Percentiles rank a stretch among this genome's conserved stretches.
Evolutionary conservation across 2,888 invertebrate species (phyloP).

Genomic region (Neoscelio sp.): DNA sequence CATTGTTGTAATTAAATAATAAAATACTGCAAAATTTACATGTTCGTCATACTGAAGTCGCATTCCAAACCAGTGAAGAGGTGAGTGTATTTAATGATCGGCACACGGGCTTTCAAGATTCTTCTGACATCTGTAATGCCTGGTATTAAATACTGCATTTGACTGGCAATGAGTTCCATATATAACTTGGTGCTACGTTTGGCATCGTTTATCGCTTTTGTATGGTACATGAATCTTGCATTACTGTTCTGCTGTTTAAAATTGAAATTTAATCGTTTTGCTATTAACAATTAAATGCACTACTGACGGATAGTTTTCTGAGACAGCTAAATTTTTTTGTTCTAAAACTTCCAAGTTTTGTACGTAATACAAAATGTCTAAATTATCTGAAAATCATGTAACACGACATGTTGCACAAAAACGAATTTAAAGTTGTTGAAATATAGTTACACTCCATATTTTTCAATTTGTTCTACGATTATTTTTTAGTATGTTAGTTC

Average conservation of each 20-base stretch:
- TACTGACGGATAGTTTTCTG: too few species aligned
- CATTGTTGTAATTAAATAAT: constrained; percentile 5
- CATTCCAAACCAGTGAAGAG: constrained; percentile 91
- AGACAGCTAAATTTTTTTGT: too few species aligned
- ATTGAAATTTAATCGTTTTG: constrained; percentile 7
- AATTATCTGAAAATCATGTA: too few species aligned
- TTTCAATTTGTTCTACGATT: too few species aligned
- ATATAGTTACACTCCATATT: too few species aligned
- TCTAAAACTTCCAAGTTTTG: too few species aligned
- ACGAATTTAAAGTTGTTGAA: too few species aligned
- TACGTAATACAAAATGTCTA: too few species aligned
- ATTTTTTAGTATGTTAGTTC: too few species aligned
- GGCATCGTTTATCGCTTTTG: constrained; percentile 86
- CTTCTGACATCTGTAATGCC: constrained; percentile 88
- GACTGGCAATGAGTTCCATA: constrained; percentile 89
- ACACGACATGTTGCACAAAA: too few species aligned
- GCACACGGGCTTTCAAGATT: constrained; percentile 93
- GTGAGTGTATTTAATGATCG: constrained; percentile 94
- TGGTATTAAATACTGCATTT: constrained; percentile 89
- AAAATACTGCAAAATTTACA: constrained; percentile 85
- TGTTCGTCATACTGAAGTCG: constrained; percentile 92
- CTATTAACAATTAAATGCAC: constrained; percentile 25
- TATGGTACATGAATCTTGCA: constrained; percentile 86
- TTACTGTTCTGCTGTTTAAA: constrained; percentile 75
- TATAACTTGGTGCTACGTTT: constrained; percentile 88